Conservation (phyloP, 2,888 invertebrate genomes). For the Calameuta filiformis region DNA sequence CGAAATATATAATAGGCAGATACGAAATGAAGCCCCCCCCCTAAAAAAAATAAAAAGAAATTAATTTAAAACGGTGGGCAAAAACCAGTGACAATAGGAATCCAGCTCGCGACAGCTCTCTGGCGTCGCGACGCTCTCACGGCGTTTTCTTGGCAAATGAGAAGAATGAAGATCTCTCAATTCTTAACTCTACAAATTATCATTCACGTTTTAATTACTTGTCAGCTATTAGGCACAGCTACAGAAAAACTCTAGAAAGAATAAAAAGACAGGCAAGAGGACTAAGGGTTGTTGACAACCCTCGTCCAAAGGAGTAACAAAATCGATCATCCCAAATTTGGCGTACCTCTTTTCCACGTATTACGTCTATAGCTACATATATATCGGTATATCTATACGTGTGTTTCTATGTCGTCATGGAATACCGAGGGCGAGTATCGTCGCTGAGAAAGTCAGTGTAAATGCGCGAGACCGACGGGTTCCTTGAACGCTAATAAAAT, state of each 20-base stretch:
- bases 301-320: not conserved
- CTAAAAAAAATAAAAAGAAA: too few species aligned
- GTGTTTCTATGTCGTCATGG: not conserved
- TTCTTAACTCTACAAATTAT: not conserved
- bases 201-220: not conserved
- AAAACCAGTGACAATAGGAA: not conserved
- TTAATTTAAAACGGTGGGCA: not conserved
- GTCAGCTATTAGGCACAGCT: not conserved
- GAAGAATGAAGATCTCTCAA: not conserved
- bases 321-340: not conserved
- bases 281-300: not conserved
- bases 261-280: not conserved
- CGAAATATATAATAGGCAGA: not conserved
- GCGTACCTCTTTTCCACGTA: not conserved
- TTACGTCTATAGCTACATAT: not conserved
- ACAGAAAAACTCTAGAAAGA: not conserved
- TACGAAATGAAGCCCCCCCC: not conserved
- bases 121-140: not conserved
- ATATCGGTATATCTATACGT: not conserved
- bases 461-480: not conserved
- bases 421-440: not conserved
- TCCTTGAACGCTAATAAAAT: not conserved
- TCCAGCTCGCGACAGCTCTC: not conserved
- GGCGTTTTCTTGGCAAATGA: not conserved
- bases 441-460: not conserved